These are phyloP conservation scores for Cataglyphis livida DNA, from an alignment of 2,888 invertebrate genomes.

Conservation along the genomic window DNA sequence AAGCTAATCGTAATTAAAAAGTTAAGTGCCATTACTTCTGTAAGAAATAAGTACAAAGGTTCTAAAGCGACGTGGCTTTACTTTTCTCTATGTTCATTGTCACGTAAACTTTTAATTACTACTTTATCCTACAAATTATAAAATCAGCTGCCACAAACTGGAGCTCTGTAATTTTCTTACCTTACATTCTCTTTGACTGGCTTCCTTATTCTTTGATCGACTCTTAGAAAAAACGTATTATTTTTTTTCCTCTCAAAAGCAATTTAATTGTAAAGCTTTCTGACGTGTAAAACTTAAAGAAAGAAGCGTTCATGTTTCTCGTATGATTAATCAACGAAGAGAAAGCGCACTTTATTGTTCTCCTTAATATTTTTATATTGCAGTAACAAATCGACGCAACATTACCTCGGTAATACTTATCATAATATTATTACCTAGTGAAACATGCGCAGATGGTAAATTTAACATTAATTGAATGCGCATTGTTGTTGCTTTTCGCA, in stretches of 20 bases:
- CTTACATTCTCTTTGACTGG: neutral
- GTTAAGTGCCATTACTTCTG: constrained; percentile 18
- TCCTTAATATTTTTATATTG: constrained; percentile 63
- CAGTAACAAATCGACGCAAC: constrained; percentile 63
- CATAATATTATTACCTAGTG: constrained; percentile 46
- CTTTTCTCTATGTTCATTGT: neutral
- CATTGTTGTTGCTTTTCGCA: constrained; percentile 33
- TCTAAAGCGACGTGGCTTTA: neutral
- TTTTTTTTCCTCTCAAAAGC: constrained; percentile 54
- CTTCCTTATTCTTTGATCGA: constrained; percentile 21
- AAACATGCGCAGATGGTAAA: constrained; percentile 35
- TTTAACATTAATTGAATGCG: constrained; percentile 46
- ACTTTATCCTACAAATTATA: constrained; percentile 39
- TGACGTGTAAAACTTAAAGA: constrained; percentile 13
- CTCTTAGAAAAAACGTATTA: neutral
- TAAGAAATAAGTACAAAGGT: neutral
- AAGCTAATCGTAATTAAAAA: constrained; percentile 9
- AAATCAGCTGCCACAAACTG: constrained; percentile 40
- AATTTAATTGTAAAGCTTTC: constrained; percentile 60
- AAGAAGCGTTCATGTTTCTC: constrained; percentile 33
- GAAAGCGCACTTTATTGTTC: constrained; percentile 56
- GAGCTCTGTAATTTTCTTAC: constrained; percentile 33
- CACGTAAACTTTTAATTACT: constrained; percentile 46
- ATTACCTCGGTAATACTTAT: constrained; percentile 49
- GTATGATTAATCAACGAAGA: constrained; percentile 13